Conservation (phyloP, 1,140 invertebrate genomes). For the Drosophila punjabiensis region DNA sequence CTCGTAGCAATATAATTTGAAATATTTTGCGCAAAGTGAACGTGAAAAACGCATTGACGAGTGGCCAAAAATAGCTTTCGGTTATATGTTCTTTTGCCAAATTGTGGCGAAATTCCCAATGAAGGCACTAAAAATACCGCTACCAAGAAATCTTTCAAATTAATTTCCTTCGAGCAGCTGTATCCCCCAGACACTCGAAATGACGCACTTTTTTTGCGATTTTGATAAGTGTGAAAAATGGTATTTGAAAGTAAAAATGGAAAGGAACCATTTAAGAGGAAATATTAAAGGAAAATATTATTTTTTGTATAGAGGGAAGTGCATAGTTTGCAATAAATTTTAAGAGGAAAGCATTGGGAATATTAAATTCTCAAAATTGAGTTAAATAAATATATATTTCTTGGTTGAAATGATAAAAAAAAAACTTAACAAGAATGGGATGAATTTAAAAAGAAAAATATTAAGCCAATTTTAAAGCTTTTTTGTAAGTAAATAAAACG, state of each 20-base stretch:
- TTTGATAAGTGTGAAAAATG: slow-evolving; percentile 13
- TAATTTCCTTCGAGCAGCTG: slow-evolving; percentile 19
- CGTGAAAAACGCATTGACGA: slow-evolving; percentile 67
- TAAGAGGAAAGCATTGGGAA: neutral
- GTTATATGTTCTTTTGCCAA: slow-evolving; percentile 46
- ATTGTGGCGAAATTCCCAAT: slow-evolving; percentile 72
- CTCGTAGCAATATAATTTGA: slow-evolving; percentile 37
- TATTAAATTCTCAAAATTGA: neutral
- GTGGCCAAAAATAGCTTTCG: slow-evolving; percentile 33
- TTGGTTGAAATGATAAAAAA: neutral
- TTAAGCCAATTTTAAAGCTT: neutral
- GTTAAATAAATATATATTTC: neutral
- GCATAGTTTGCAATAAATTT: neutral
- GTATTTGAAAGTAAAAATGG: neutral
- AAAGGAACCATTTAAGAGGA: neutral
- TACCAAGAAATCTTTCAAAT: slow-evolving; percentile 21
- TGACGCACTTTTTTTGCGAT: slow-evolving; percentile 33
- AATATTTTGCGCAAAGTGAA: slow-evolving; percentile 56
- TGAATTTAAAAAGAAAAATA: neutral
- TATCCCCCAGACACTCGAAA: slow-evolving; percentile 12
- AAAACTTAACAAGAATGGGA: neutral
- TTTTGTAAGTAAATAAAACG: too few species aligned
- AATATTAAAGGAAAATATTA: too few species aligned
- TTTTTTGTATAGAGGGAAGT: neutral
- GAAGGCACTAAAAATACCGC: slow-evolving; percentile 41